Evolutionary conservation across 2,888 invertebrate genomes (phyloP), one percentile per base, ranked within the genome.

Genomic region (Eurois occulta): DNA sequence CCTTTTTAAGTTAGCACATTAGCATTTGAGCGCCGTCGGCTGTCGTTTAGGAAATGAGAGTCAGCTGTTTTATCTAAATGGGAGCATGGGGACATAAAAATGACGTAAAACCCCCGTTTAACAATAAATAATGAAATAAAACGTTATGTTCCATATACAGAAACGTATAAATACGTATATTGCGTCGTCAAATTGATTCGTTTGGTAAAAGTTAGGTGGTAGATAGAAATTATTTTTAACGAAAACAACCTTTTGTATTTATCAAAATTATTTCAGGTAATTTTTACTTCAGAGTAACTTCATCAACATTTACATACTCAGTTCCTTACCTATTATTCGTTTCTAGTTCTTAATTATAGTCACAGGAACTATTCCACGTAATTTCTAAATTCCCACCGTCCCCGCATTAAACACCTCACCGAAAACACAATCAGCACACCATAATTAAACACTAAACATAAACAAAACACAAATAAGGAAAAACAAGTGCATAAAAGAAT

Each of bases 61-160:
- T 93, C 94, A 93, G 93, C 94, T 91, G 89, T 94, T 94, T 95
- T 95, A 95, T 95, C 95, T 95, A 94, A 95, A 95, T 93, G 93
- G 93, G 91, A 88, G 90, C 90, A 90, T 91, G 92, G 93, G 92
- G 89, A 87, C 93, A 92, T 94, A 94, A 95, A 95, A 95, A 93
- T 92, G 94, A 93, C 93, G 93, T 94, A 94, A 95, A 94, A 79
- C 77, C 64, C 78, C 80, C 84, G 78, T 77, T 94, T 93, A 90
- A 93, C 93, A 94, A 94, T 93, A 94, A 95, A 95, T 93, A 94
- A 92, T 92, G 92, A 92, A 92, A 94, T 94, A 93, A 94, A 94
- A 94, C 81, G 88, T 83, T 88, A 86, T 90, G 90, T 90, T 89
- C 84, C 85, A 90, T 90, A 89, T 78, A 80, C 65, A 55, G 52